Conservation (phyloP, 2,797 vertebrate genomes). For the Pantherophis vulpinus region DNA sequence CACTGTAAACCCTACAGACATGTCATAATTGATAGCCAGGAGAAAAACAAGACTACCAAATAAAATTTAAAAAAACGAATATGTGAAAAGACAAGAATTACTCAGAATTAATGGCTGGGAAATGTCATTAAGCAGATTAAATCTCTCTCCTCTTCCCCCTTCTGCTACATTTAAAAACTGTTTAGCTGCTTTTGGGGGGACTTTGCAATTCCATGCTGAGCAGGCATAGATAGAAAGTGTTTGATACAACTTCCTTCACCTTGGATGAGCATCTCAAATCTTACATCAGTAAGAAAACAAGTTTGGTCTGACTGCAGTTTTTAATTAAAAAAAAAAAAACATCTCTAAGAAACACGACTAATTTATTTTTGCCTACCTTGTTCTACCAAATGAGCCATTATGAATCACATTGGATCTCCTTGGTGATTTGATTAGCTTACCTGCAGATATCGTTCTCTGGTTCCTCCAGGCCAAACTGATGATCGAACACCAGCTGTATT, state of each 20-base stretch:
- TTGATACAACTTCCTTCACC: not conserved
- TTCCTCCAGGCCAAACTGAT: conserved; percentile 91
- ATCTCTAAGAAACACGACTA: not conserved
- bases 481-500: conserved; percentile 91
- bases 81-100: not conserved
- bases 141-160: not conserved
- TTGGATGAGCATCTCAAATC: not conserved
- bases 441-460: conserved; percentile 91
- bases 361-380: not conserved
- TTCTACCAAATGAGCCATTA: not conserved
- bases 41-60: not conserved
- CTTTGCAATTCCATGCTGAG: not conserved
- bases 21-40: not conserved
- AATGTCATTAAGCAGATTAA: not conserved
- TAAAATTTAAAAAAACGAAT: not conserved
- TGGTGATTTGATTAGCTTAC: conserved; percentile 67
- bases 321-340: not conserved
- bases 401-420: not conserved
- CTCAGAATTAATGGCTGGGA: not conserved
- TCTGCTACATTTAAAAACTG: not conserved
- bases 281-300: not conserved
- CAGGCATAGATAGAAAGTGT: not conserved
- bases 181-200: not conserved
- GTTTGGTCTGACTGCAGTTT: not conserved
- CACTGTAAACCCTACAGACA: not conserved